Evolutionary conservation across 1,140 invertebrate genomes (phyloP).

Genomic region (Drosophila nikananu): DNA sequence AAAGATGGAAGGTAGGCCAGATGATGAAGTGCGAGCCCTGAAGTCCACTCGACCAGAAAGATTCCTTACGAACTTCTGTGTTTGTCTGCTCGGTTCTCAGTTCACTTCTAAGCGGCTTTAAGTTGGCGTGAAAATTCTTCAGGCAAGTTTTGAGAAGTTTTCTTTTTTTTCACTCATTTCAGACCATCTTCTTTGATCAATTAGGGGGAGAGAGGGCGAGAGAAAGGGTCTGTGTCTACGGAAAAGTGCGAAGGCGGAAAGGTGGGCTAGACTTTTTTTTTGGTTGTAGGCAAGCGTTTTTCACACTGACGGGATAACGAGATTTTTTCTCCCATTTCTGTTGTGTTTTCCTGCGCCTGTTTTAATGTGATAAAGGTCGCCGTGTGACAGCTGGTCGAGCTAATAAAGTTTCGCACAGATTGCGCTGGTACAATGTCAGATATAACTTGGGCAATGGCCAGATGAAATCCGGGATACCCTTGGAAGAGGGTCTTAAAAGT

Average conservation of each 20-base stretch:
- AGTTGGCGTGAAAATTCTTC: conserved; percentile 78
- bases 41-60: conserved; percentile 53
- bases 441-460: neutral
- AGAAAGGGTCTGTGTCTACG: conserved; percentile 12
- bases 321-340: conserved; percentile 38
- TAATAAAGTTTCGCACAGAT: conserved; percentile 64
- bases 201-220: conserved; percentile 39
- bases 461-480: conserved; percentile 14
- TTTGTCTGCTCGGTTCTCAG: conserved; percentile 23
- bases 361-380: conserved; percentile 70
- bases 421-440: conserved; percentile 22
- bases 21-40: conserved; percentile 33
- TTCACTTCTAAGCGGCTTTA: conserved; percentile 68
- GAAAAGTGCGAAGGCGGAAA: neutral
- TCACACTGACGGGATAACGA: conserved; percentile 54
- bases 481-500: neutral
- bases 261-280: conserved; percentile 9
- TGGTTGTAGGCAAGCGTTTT: conserved; percentile 20
- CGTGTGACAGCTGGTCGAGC: conserved; percentile 64
- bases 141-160: conserved; percentile 68
- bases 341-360: conserved; percentile 31
- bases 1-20: conserved; percentile 16
- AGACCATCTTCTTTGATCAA: conserved; percentile 67
- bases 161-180: conserved; percentile 19
- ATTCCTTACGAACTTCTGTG: conserved; percentile 42